These are phyloP conservation scores for Triplophysa tibetana DNA, from an alignment of 2,113 vertebrate species.

Conservation along the genomic window DNA sequence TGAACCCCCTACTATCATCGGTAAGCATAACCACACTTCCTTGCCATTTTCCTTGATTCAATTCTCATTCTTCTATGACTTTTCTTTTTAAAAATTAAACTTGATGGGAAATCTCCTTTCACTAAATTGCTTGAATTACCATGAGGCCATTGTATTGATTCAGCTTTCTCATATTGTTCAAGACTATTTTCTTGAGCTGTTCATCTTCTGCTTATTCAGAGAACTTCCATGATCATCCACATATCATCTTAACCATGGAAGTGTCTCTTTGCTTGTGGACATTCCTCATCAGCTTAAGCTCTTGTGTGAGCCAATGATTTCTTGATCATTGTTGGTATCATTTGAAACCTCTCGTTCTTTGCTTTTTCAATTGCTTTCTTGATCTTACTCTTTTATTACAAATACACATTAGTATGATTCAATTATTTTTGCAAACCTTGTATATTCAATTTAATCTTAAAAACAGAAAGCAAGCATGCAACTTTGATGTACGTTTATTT, in stretches of 20 bases:
- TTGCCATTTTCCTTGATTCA: neutral
- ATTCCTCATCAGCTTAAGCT: slow-evolving; percentile 55
- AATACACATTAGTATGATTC: neutral
- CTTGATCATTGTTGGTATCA: slow-evolving; percentile 64
- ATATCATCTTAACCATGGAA: slow-evolving; percentile 21
- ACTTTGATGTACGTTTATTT: neutral
- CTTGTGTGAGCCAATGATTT: slow-evolving; percentile 73
- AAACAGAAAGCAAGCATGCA: neutral
- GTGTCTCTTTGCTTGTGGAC: slow-evolving; percentile 19
- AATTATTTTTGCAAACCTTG: neutral
- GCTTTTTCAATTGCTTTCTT: slow-evolving; percentile 6
- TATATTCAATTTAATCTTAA: neutral
- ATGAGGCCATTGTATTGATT: slow-evolving; percentile 30
- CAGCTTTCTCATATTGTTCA: slow-evolving; percentile 1
- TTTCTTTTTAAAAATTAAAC: slow-evolving; percentile 60
- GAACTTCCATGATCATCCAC: slow-evolving; percentile 38
- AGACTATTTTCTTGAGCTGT: neutral
- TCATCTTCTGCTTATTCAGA: slow-evolving; percentile 17
- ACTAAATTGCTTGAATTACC: slow-evolving; percentile 49
- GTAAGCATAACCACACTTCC: slow-evolving; percentile 65
- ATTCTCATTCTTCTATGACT: slow-evolving; percentile 1
- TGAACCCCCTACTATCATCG: slow-evolving; percentile 62
- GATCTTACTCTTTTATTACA: neutral
- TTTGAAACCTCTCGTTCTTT: neutral
- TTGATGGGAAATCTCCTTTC: slow-evolving; percentile 45